Evolutionary conservation across 92 coral and sea anemone genomes (phyloP).

Genomic region (Parazoanthus darwini): DNA sequence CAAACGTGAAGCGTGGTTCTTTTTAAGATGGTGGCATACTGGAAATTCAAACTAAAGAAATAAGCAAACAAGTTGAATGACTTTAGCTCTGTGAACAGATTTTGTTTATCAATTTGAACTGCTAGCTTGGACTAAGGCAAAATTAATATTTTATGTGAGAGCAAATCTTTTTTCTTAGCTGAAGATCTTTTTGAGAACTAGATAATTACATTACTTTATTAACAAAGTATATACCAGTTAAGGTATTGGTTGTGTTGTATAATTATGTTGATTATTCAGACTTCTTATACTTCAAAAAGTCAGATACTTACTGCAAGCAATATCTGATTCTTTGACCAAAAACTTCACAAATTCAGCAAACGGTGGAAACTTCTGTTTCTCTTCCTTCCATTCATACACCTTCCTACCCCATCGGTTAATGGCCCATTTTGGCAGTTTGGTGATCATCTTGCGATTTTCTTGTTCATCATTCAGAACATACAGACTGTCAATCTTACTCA

Average conservation of each 20-base stretch:
- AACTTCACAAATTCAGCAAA: too few relatives aligned
- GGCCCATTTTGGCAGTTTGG: slow-evolving; percentile 60
- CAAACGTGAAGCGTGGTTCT: too few relatives aligned
- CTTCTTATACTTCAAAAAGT: neutral
- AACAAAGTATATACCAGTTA: too few relatives aligned
- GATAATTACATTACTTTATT: too few relatives aligned
- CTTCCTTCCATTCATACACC: slow-evolving; percentile 55
- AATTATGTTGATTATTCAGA: neutral
- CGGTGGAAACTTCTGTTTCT: too few relatives aligned
- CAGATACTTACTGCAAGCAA: neutral
- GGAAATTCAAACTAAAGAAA: too few relatives aligned
- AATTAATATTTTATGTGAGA: neutral
- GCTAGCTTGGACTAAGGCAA: neutral
- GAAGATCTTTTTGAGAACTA: neutral
- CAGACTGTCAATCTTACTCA: slow-evolving; percentile 50
- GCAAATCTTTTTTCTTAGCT: neutral
- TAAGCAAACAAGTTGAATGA: too few relatives aligned
- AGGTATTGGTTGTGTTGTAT: neutral
- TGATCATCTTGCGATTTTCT: slow-evolving; percentile 50
- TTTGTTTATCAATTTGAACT: neutral
- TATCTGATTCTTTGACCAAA: neutral
- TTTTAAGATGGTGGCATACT: too few relatives aligned
- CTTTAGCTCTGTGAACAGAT: neutral
- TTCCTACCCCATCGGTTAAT: slow-evolving; percentile 56
- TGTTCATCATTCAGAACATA: slow-evolving; percentile 53